These are phyloP conservation scores for Cantharis flavilabris DNA, from an alignment of 2,888 invertebrate species.

Conservation along the genomic window DNA sequence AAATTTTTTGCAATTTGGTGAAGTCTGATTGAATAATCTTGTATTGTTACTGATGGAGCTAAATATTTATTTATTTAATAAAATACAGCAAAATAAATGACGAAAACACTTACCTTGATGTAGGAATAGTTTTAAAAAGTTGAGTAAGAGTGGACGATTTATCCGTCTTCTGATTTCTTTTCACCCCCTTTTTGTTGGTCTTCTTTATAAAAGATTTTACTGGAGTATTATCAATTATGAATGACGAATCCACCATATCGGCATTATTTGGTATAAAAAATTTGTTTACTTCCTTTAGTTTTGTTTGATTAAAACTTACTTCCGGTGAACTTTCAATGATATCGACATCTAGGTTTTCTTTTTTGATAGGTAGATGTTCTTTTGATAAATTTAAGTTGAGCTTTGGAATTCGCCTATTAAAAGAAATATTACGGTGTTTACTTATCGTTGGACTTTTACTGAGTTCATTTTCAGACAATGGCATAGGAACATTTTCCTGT, in stretches of 20 bases:
- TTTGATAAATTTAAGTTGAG: background rate
- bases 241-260: conserved; percentile 5
- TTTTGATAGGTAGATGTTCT: background rate
- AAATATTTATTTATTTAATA: background rate
- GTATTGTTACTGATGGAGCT: background rate
- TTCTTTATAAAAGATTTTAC: background rate
- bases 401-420: background rate
- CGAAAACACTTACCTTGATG: background rate
- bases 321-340: background rate
- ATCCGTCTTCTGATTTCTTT: background rate
- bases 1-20: background rate
- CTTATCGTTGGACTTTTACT: conserved; percentile 15
- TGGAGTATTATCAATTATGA: background rate
- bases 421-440: conserved; percentile 4
- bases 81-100: too few species aligned
- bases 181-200: background rate
- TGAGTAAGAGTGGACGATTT: background rate
- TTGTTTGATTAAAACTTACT: background rate
- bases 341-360: background rate
- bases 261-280: background rate
- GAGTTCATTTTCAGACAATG: background rate
- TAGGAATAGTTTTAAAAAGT: background rate
- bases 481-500: background rate
- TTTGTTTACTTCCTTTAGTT: background rate
- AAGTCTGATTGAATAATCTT: background rate